Percentiles rank a stretch among this genome's conserved stretches.
These are phyloP conservation scores for Sebastes cheni DNA, from an alignment of 2,797 vertebrate genomes.

Conservation along the genomic window DNA sequence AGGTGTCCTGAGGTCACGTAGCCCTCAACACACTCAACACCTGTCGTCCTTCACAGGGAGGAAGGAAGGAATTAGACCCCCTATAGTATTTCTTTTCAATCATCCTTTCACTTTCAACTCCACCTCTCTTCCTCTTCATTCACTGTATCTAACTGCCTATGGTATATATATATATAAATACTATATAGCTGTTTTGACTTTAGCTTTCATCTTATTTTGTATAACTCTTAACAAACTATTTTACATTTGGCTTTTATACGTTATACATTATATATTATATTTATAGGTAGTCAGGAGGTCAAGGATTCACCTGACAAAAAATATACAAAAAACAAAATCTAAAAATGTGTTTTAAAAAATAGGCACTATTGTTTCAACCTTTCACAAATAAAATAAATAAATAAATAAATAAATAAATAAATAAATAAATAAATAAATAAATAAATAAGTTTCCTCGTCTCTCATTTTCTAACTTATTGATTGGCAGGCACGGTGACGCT, in stretches of 20 bases:
- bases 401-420: too few species aligned
- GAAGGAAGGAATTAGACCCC: background rate
- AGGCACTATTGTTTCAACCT: too few species aligned
- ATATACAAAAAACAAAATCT: background rate
- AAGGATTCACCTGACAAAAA: background rate
- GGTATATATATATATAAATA: background rate
- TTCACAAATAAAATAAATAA: too few species aligned
- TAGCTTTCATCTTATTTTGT: background rate
- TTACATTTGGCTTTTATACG: background rate
- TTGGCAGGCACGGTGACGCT: slow-evolving; percentile 57
- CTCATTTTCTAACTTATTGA: background rate
- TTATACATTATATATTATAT: too few species aligned
- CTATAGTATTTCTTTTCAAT: background rate
- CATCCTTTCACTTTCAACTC: background rate
- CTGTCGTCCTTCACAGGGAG: background rate
- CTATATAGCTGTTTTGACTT: background rate
- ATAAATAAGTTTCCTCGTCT: too few species aligned
- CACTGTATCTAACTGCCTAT: background rate
- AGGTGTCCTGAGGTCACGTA: background rate
- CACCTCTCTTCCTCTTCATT: background rate
- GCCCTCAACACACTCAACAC: background rate
- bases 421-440: too few species aligned
- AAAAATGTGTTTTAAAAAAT: background rate
- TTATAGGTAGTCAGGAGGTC: background rate
- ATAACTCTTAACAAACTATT: background rate